Conservation (phyloP, 92 coral and sea anemone genomes). For the Porites evermanni region DNA sequence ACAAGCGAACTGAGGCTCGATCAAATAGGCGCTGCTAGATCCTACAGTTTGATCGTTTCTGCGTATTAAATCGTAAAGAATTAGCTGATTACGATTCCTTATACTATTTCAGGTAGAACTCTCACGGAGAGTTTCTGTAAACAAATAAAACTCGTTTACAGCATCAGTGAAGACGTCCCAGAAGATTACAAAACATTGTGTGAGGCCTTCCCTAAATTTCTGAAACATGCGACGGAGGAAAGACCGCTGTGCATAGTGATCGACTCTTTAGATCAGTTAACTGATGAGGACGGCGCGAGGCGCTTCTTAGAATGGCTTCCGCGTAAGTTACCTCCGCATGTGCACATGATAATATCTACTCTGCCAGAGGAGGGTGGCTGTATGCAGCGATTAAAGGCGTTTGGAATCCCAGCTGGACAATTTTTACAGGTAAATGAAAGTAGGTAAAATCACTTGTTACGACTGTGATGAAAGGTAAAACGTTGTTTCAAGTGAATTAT, state of each 20-base stretch:
- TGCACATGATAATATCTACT: constrained; percentile 62
- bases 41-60: too few species aligned
- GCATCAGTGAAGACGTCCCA: constrained; percentile 48
- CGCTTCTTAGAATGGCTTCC: constrained; percentile 74
- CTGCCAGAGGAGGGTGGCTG: constrained; percentile 71
- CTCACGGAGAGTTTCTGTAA: constrained; percentile 62
- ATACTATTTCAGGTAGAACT: constrained; percentile 46
- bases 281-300: constrained; percentile 71
- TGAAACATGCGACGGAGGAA: constrained; percentile 56
- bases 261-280: constrained; percentile 74
- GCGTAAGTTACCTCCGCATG: constrained; percentile 67
- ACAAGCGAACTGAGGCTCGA: too few species aligned
- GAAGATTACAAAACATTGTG: constrained; percentile 67
- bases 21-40: too few species aligned
- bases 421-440: constrained; percentile 38
- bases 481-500: too few species aligned
- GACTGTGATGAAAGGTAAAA: neutral
- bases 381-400: constrained; percentile 53
- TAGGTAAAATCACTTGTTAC: too few species aligned
- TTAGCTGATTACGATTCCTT: too few species aligned
- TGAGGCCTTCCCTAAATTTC: constrained; percentile 51
- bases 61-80: too few species aligned
- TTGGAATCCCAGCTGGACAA: constrained; percentile 54
- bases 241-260: constrained; percentile 70
- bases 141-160: constrained; percentile 60